phyloP scores from a whole-genome alignment of 2,888 invertebrate genomes.

The Heliothis peltigera region DNA sequence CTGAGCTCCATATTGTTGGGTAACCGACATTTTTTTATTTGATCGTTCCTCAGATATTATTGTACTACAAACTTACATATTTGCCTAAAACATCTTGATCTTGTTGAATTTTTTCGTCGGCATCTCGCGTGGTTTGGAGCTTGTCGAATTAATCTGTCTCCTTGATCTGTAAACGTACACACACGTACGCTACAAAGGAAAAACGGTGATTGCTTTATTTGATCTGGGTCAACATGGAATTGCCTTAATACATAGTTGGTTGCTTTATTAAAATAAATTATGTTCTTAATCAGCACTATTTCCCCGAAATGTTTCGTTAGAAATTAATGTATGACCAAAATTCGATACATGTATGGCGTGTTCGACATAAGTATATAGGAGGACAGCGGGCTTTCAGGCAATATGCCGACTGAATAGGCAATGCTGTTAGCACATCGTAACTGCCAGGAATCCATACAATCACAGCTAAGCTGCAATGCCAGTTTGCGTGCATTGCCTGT shows the following conservation, averaged over 20 bases:
- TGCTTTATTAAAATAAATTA: slow-evolving; percentile 45
- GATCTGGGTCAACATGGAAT: slow-evolving; percentile 58
- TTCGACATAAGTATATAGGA: neutral
- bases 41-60: slow-evolving; percentile 68
- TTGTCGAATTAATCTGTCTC: slow-evolving; percentile 61
- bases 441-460: neutral
- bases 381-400: neutral
- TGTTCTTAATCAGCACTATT: slow-evolving; percentile 4
- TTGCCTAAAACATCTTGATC: slow-evolving; percentile 60
- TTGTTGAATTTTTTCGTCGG: slow-evolving; percentile 40
- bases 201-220: slow-evolving; percentile 55
- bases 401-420: slow-evolving; percentile 11
- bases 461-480: neutral
- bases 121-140: slow-evolving; percentile 45
- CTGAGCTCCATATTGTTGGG: slow-evolving; percentile 71
- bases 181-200: slow-evolving; percentile 49
- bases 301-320: no score
- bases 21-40: slow-evolving; percentile 72
- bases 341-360: no score
- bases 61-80: slow-evolving; percentile 57
- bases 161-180: slow-evolving; percentile 66
- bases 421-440: slow-evolving; percentile 7
- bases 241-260: slow-evolving; percentile 27
- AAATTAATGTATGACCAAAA: no score
- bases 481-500: slow-evolving; percentile 1